These are phyloP conservation scores for Muricea muricata DNA, from an alignment of 92 coral and sea anemone genomes.

Conservation along the genomic window DNA sequence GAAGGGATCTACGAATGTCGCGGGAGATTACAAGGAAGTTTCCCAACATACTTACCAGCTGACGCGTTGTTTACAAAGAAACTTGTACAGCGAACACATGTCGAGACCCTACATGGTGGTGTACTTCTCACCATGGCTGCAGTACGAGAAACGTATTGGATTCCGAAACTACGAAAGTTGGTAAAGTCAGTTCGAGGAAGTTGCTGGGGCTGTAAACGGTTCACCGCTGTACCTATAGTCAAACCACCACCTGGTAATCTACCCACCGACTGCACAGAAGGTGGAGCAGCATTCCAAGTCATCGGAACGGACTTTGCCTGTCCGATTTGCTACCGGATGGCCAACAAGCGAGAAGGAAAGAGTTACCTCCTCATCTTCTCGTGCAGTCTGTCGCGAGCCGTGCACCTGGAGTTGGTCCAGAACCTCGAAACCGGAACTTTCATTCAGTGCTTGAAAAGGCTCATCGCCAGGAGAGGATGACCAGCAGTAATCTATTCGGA, in stretches of 20 bases:
- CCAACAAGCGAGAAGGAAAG: conserved; percentile 15
- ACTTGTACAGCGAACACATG: conserved; percentile 59
- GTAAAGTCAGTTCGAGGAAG: conserved; percentile 64
- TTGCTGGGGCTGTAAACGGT: conserved; percentile 70
- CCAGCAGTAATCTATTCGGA: conserved; percentile 54
- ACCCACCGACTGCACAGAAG: conserved; percentile 53
- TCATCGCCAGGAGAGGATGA: conserved; percentile 27
- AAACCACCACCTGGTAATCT: conserved; percentile 65
- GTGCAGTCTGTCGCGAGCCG: conserved; percentile 28
- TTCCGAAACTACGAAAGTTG: conserved; percentile 61
- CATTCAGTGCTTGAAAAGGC: background rate
- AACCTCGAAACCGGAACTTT: conserved; percentile 29
- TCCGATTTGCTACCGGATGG: background rate
- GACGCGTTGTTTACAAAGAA: conserved; percentile 51
- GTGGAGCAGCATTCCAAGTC: conserved; percentile 17
- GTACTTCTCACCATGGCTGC: conserved; percentile 71
- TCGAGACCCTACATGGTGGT: conserved; percentile 67
- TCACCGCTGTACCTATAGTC: conserved; percentile 52
- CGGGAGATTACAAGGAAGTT: conserved; percentile 61
- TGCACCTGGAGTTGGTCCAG: conserved; percentile 14
- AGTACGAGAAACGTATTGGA: conserved; percentile 67
- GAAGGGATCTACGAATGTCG: conserved; percentile 55
- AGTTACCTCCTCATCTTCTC: background rate
- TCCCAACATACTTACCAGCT: conserved; percentile 53
- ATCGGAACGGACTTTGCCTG: conserved; percentile 26